phyloP scores from a whole-genome alignment of 2,797 vertebrate species.

The Schizopygopsis pylzovi region DNA sequence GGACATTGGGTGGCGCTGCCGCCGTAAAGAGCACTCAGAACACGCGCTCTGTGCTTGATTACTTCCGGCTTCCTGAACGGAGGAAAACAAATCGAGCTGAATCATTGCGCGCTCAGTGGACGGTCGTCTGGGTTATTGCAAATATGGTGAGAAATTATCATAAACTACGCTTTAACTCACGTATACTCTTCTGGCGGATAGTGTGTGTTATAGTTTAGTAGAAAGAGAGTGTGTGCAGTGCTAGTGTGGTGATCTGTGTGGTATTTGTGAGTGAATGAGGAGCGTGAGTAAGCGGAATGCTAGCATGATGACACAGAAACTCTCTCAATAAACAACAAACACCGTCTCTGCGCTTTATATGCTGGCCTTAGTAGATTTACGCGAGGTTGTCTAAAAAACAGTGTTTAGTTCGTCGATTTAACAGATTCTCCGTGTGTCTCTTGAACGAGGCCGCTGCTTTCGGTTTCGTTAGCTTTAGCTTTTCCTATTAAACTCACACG shows the following conservation, averaged over 20 bases:
- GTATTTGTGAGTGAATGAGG: not conserved
- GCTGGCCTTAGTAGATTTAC: rapidly evolving
- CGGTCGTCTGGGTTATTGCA: not conserved
- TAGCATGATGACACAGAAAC: not conserved
- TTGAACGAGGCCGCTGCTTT: not conserved
- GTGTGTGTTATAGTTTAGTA: rapidly evolving
- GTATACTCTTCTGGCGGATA: rapidly evolving
- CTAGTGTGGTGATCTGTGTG: too few relatives aligned
- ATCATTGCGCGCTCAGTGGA: not conserved
- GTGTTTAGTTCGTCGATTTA: rapidly evolving
- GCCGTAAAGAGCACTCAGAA: too few relatives aligned
- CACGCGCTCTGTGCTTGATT: not conserved
- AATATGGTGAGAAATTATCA: not conserved
- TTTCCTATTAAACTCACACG: too few relatives aligned
- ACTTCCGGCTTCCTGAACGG: not conserved
- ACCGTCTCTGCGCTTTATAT: not conserved
- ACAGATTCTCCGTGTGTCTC: rapidly evolving
- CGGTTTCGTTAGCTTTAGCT: not conserved
- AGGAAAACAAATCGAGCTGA: slow-evolving; percentile 41
- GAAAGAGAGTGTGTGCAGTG: rapidly evolving
- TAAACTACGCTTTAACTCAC: rapidly evolving
- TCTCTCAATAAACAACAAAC: not conserved
- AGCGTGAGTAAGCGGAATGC: slow-evolving; percentile 41
- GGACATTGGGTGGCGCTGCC: too few relatives aligned
- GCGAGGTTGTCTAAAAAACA: too few relatives aligned